Base-by-base conservation (phyloP, 2,797 vertebrate species). In the Heterohyrax brucei region DNA sequence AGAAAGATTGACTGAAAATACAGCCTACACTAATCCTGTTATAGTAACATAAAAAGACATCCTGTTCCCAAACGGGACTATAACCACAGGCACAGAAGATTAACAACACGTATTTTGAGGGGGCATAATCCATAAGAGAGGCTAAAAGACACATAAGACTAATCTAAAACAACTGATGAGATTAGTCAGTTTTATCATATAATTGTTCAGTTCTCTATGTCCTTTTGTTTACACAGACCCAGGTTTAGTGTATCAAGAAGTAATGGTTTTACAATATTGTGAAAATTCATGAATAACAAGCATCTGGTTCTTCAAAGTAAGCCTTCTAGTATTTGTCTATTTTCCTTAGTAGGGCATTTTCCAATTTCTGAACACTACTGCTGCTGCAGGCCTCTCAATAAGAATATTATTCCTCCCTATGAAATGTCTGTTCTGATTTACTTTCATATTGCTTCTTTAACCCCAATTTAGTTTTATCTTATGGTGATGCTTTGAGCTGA, bases 381-480 rank as follows among this genome's bases (percentile, higher is more conserved):
- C 46, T 92, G 81, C 64, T 26, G 77, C 95, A 96, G 21, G 13
- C 33, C 81, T 93, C 22, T 50, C 46, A 50, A 96, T 72, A 80
- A 97, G 97, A 97, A 81, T 48, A 94, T 0, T 66, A 88, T 87
- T 92, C 82, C 3, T 76, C 22, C 77, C 92, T 78, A 24, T 86
- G 39, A 89, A 94, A 79, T 91, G 66, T 33, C 87, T 90, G 16
- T 90, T 61, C 46, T 72, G 62, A 94, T 96, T 89, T 95, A 84
- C 78, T 97, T 97, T 87, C 59, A 94, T 96, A 96, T 64, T 97
- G 91, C 89, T 97, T 96, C 87, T 95, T 97, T 97, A 97, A 96
- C 96, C 87, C 90, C 6, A 16, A 94, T 90, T 97, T 97, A 82
- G 16, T 44, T 96, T 94, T n/a, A 91, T 7, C 14, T 48, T 39